These are phyloP conservation scores for Apodemia mormo DNA, from an alignment of 2,888 invertebrate genomes.

Conservation along the genomic window DNA sequence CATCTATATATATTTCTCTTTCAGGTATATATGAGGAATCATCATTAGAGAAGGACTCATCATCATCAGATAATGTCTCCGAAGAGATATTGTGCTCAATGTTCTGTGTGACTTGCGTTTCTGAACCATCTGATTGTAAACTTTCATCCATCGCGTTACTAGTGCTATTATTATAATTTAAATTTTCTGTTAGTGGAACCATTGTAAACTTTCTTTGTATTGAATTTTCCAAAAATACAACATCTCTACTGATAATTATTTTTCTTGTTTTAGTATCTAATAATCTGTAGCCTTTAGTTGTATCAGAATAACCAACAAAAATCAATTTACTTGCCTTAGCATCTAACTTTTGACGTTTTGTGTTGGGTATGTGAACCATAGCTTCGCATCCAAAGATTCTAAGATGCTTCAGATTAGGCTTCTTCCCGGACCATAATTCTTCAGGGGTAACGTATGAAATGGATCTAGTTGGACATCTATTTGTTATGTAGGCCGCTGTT, in stretches of 20 bases:
- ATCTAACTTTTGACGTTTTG: background rate
- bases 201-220: too few species aligned
- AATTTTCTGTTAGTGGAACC: too few species aligned
- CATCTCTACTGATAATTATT: too few species aligned
- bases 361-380: slow-evolving; percentile 45
- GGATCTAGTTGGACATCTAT: slow-evolving; percentile 20
- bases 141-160: too few species aligned
- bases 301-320: too few species aligned
- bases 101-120: too few species aligned
- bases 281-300: too few species aligned
- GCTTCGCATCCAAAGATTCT: slow-evolving; percentile 49
- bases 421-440: slow-evolving; percentile 45
- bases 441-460: slow-evolving; percentile 42
- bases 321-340: too few species aligned
- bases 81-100: background rate
- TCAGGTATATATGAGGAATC: background rate
- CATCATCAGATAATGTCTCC: background rate
- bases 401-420: slow-evolving; percentile 43
- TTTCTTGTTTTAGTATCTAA: too few species aligned
- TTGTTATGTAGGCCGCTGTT: slow-evolving; percentile 28
- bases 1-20: background rate
- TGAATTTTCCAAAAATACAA: too few species aligned
- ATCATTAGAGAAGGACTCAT: background rate
- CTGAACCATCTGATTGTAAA: too few species aligned
- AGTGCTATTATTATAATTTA: too few species aligned